Percentiles rank a stretch among this genome's conserved stretches.
Evolutionary conservation across 2,113 vertebrate genomes (phyloP).

Genomic region (Ariopsis seemanni): DNA sequence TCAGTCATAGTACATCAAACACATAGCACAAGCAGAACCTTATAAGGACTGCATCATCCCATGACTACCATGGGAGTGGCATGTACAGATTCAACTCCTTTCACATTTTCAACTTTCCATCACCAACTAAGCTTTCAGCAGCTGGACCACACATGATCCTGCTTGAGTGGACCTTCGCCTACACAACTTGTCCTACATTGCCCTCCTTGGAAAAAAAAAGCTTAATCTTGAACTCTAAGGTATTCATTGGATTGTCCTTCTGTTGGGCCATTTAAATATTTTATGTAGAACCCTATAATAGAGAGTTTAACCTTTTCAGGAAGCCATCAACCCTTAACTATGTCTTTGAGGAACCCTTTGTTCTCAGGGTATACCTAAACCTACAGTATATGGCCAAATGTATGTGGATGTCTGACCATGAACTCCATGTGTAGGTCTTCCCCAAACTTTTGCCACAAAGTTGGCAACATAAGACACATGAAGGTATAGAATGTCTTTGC

Average conservation of each 20-base stretch:
- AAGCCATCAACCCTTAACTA: not conserved
- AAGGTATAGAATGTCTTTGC: not conserved
- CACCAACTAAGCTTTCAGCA: not conserved
- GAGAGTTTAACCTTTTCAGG: not conserved
- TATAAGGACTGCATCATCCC: constrained; percentile 13
- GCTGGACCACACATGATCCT: not conserved
- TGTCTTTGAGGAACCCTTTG: not conserved
- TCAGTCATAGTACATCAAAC: not conserved
- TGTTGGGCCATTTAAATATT: not conserved
- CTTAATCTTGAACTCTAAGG: not conserved
- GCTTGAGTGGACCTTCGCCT: not conserved
- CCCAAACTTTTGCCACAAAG: not conserved
- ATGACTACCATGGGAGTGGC: constrained; percentile 5
- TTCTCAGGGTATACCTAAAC: not conserved
- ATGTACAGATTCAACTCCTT: not conserved
- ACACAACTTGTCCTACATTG: not conserved
- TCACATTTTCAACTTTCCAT: not conserved
- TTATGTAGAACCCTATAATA: not conserved
- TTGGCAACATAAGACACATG: not conserved
- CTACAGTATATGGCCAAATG: not conserved
- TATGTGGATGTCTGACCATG: not conserved
- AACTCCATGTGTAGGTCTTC: not conserved
- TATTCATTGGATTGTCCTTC: not conserved
- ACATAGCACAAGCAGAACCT: not conserved
- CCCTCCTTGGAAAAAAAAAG: not conserved